A percentile compares a stretch with the other conserved stretches of the same genome.
Evolutionary conservation across 2,113 vertebrate genomes (phyloP).

Genomic region (Ceyx cyanopectus): DNA sequence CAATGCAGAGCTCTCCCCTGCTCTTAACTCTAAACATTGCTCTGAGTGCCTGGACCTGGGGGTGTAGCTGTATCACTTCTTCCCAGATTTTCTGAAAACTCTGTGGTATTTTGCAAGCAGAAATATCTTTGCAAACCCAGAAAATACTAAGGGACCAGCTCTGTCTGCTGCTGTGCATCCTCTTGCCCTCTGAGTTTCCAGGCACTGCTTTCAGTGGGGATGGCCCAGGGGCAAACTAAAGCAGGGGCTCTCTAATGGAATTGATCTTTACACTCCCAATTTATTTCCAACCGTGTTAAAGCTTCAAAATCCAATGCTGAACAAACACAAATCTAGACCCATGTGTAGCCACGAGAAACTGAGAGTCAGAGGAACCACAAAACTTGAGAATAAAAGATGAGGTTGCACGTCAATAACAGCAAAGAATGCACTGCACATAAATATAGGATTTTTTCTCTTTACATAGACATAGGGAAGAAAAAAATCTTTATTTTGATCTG

Average conservation of each 20-base stretch:
- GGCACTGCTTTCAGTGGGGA: not conserved
- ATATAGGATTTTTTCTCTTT: not conserved
- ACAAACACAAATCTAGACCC: not conserved
- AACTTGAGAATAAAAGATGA: constrained; percentile 6
- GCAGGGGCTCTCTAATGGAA: not conserved
- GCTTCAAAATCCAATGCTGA: not conserved
- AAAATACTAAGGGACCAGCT: not conserved
- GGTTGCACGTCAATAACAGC: not conserved
- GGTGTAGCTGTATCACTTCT: not conserved
- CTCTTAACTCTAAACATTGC: not conserved
- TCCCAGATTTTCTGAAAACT: not conserved
- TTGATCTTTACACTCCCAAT: not conserved
- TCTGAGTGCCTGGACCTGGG: not conserved
- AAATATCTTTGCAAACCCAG: not conserved
- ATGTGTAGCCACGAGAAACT: not conserved
- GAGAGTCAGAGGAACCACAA: not conserved
- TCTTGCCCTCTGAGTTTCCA: not conserved
- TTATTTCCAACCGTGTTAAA: not conserved
- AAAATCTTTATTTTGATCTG: constrained; percentile 71
- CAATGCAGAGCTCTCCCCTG: not conserved
- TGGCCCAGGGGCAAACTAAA: not conserved
- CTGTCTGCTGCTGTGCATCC: not conserved
- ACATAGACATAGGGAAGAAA: not conserved
- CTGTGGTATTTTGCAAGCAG: not conserved
- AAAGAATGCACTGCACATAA: not conserved